Conservation (phyloP, 2,888 invertebrate genomes). For the Sturmia bella region DNA sequence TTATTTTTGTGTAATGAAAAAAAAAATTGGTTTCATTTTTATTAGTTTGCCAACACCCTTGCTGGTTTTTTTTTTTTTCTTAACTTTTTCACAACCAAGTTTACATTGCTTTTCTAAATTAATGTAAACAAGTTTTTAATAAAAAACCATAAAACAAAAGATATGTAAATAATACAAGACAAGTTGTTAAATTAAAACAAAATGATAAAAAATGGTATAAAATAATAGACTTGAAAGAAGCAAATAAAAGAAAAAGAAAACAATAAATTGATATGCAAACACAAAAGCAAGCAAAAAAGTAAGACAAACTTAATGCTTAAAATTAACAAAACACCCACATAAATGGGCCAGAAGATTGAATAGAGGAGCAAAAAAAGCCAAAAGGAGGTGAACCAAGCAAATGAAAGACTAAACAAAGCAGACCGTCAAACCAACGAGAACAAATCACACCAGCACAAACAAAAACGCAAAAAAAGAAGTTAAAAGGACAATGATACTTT, state of each 20-base stretch:
- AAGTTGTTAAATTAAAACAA: constrained; percentile 44
- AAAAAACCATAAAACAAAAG: constrained; percentile 50
- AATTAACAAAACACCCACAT: constrained; percentile 52
- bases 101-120: constrained; percentile 15
- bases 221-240: constrained; percentile 19
- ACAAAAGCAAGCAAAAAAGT: constrained; percentile 4
- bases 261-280: constrained; percentile 62
- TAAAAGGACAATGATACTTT: constrained; percentile 40
- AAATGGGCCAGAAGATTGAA: background rate
- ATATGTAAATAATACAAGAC: constrained; percentile 62
- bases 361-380: background rate
- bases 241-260: constrained; percentile 5
- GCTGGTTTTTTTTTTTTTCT: background rate
- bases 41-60: background rate
- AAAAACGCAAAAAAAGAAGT: constrained; percentile 3
- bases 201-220: constrained; percentile 26
- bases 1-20: too few species aligned
- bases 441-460: background rate
- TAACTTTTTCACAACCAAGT: background rate
- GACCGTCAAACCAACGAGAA: constrained; percentile 31
- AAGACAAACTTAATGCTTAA: constrained; percentile 37
- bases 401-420: constrained; percentile 11
- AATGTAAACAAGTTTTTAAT: constrained; percentile 38
- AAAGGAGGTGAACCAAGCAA: background rate
- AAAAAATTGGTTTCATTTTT: background rate